Evolutionary conservation across 2,888 invertebrate species (phyloP).

Genomic region (Pycnomerus fuliginosus): DNA sequence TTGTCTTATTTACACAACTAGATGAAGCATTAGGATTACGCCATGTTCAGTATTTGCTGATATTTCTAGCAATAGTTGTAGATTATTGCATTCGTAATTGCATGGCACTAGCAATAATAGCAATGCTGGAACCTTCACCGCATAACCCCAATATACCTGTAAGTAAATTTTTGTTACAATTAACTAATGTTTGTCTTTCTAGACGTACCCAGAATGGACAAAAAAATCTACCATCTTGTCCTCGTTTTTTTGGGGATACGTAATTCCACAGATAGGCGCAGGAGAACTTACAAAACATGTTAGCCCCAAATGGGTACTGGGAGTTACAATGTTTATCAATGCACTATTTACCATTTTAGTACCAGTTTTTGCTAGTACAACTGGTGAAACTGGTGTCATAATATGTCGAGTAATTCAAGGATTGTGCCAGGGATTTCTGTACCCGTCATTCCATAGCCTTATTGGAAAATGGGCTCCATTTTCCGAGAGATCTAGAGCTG

Average conservation of each 20-base stretch:
- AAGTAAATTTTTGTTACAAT: constrained; percentile 47
- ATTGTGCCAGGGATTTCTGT: constrained; percentile 68
- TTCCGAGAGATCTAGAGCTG: constrained; percentile 65
- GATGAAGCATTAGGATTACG: constrained; percentile 50
- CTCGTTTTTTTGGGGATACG: constrained; percentile 76
- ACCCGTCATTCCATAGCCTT: constrained; percentile 68
- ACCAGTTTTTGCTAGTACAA: constrained; percentile 63
- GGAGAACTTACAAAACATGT: constrained; percentile 67
- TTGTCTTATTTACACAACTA: background rate
- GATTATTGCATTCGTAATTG: constrained; percentile 66
- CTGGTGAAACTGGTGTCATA: constrained; percentile 62
- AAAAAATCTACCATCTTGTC: constrained; percentile 56
- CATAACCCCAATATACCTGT: constrained; percentile 53
- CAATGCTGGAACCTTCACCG: constrained; percentile 61
- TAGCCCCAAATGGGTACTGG: constrained; percentile 69
- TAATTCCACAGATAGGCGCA: constrained; percentile 66
- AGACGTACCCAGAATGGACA: constrained; percentile 5
- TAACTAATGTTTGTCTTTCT: constrained; percentile 24
- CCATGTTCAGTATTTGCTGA: constrained; percentile 62
- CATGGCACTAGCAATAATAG: constrained; percentile 70
- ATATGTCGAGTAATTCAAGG: constrained; percentile 66
- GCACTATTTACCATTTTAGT: constrained; percentile 64
- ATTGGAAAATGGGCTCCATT: constrained; percentile 73
- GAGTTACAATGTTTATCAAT: constrained; percentile 57
- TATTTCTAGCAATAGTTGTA: constrained; percentile 61